phyloP scores from a whole-genome alignment of 1,140 invertebrate genomes.

The Neodiprion virginianus region DNA sequence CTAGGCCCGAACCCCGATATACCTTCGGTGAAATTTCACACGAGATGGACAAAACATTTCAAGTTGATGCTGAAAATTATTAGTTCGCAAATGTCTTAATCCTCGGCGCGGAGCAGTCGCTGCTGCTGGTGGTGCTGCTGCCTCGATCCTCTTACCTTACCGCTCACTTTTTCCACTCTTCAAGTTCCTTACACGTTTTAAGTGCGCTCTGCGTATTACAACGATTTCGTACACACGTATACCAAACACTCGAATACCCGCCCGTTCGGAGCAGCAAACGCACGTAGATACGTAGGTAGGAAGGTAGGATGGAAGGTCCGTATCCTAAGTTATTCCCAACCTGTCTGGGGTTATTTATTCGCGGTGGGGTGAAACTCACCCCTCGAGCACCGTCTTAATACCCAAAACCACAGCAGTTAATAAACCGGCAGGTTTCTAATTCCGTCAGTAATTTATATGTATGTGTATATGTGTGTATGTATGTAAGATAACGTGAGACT shows the following conservation, averaged over 20 bases:
- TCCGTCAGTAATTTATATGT: neutral
- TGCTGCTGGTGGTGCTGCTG: too few species aligned
- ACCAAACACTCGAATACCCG: neutral
- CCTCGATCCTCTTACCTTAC: neutral
- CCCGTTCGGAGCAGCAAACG: neutral
- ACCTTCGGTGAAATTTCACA: neutral
- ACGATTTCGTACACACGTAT: neutral
- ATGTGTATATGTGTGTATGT: too few species aligned
- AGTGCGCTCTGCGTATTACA: constrained; percentile 3
- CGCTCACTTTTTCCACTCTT: neutral
- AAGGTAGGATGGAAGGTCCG: neutral
- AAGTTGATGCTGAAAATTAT: neutral
- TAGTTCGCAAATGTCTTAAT: constrained; percentile 7
- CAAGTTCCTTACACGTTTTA: constrained; percentile 7
- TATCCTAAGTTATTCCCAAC: constrained; percentile 2
- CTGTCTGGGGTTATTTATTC: constrained; percentile 2
- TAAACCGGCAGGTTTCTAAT: constrained; percentile 7
- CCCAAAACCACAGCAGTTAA: constrained; percentile 7
- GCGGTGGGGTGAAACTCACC: constrained; percentile 1
- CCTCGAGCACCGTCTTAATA: constrained; percentile 1
- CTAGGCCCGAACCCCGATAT: too few species aligned
- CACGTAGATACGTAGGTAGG: neutral
- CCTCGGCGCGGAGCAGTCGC: constrained; percentile 2
- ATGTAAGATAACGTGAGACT: too few species aligned
- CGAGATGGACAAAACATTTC: constrained; percentile 5